Percentiles rank a stretch among this genome's conserved stretches.
Evolutionary conservation across 2,888 invertebrate species (phyloP).

Genomic region (Pinctada fucata): DNA sequence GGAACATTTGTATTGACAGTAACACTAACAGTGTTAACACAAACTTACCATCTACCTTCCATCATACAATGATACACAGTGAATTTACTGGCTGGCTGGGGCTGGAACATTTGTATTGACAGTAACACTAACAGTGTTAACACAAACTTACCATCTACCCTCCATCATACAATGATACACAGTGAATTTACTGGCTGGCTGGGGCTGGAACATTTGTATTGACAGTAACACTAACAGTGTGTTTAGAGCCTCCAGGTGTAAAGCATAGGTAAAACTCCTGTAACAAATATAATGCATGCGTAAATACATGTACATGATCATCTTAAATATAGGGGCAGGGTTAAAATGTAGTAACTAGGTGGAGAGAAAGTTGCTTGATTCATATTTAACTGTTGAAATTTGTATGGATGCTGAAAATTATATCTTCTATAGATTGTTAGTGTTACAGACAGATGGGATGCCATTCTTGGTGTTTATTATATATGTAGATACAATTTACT

Average conservation of each 20-base stretch:
- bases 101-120: conserved; percentile 85
- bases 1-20: conserved; percentile 88
- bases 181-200: conserved; percentile 83
- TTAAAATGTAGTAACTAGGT: too few relatives aligned
- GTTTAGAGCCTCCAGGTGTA: conserved; percentile 88
- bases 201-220: conserved; percentile 84
- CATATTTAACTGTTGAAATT: too few relatives aligned
- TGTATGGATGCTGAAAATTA: too few relatives aligned
- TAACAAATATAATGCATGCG: conserved; percentile 25
- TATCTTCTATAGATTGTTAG: too few relatives aligned
- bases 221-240: conserved; percentile 91
- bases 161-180: conserved; percentile 81
- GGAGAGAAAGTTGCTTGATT: too few relatives aligned
- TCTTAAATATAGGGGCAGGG: too few relatives aligned
- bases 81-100: conserved; percentile 84
- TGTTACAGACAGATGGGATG: too few relatives aligned
- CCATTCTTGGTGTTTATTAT: too few relatives aligned
- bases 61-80: conserved; percentile 82
- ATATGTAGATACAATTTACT: too few relatives aligned
- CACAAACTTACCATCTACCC: conserved; percentile 76
- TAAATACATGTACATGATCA: too few relatives aligned
- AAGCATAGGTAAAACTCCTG: conserved; percentile 73
- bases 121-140: conserved; percentile 87
- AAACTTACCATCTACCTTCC: conserved; percentile 76
- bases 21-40: conserved; percentile 85